Evolutionary conservation across 2,888 invertebrate species (phyloP), one percentile per base, ranked within the genome.

Genomic region (Perizoma flavofasciatum): DNA sequence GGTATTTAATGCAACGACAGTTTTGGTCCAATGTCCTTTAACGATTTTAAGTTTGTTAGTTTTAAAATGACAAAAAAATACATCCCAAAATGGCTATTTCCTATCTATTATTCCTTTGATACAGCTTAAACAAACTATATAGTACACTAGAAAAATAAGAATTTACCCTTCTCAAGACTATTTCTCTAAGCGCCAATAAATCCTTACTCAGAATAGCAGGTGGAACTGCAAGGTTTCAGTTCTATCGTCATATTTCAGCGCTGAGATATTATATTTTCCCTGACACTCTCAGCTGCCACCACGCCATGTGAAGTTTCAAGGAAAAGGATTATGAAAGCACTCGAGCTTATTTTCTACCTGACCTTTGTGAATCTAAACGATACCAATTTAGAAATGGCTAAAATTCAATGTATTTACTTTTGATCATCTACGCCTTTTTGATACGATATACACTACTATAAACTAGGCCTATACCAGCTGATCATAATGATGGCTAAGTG

Each of bases 231-330:
- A 41, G 55, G 58, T 49, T 58, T 59, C 54, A 58, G 55, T 62
- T 55, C 62, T 57, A 48, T 44, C 55, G 48, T 50, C 54, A 50
- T 62, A 58, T 62, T 58, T 62, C 56, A 58, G 58, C 65, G 66
- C 45, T 71, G 61, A 70, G 67, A 65, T 69, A 67, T 67, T 65
- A 67, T 61, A 66, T 67, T 66, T 62, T 51, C 45, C 51, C 53
- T 51, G 55, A 67, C 62, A 66, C 68, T 62, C 66, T 71, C 82
- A 81, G 79, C 79, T 80, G 82, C 75, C 79, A 70, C 81, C 76
- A 65, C 70, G 73, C 75, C 78, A 76, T 75, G 75, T 75, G 74
- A 74, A 70, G 69, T 73, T 73, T 65, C 65, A 63, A 70, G 71
- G 71, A 77, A 74, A 77, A 65, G 72, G 69, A 81, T 78, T 77